Evolutionary conservation across 2,888 invertebrate species (phyloP).

Genomic region (Leptodirus hochenwartii): DNA sequence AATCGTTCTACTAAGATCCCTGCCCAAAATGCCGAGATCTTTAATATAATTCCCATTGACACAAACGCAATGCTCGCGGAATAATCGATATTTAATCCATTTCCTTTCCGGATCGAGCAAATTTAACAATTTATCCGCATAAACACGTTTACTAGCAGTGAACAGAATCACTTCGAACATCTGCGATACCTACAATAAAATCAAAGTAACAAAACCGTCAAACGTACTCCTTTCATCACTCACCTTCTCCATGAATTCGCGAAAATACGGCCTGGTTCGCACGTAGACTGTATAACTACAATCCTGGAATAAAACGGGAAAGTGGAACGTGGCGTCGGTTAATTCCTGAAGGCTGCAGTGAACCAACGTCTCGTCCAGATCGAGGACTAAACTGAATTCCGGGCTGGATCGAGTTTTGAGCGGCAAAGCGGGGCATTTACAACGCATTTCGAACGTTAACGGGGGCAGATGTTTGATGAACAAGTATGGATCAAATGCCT

Average conservation of each 20-base stretch:
- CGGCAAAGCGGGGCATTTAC: slow-evolving; percentile 66
- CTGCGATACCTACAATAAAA: slow-evolving; percentile 36
- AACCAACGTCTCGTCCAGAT: slow-evolving; percentile 81
- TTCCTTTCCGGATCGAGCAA: slow-evolving; percentile 74
- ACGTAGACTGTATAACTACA: slow-evolving; percentile 73
- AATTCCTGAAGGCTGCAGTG: slow-evolving; percentile 87
- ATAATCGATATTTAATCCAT: slow-evolving; percentile 81
- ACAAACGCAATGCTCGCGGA: slow-evolving; percentile 88
- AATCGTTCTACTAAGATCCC: slow-evolving; percentile 76
- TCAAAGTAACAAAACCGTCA: background rate
- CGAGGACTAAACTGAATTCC: slow-evolving; percentile 68
- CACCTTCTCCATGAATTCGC: slow-evolving; percentile 72
- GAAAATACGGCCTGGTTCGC: slow-evolving; percentile 77
- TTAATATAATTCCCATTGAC: slow-evolving; percentile 95
- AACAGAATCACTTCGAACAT: slow-evolving; percentile 87
- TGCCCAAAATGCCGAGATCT: slow-evolving; percentile 79
- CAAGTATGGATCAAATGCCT: slow-evolving; percentile 74
- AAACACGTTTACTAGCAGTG: slow-evolving; percentile 89
- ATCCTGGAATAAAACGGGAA: slow-evolving; percentile 85
- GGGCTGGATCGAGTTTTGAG: slow-evolving; percentile 84
- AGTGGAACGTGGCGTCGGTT: slow-evolving; percentile 82
- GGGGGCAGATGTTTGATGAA: slow-evolving; percentile 86
- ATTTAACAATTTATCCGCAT: slow-evolving; percentile 85
- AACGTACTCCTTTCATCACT: slow-evolving; percentile 19
- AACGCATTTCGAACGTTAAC: slow-evolving; percentile 54